Base-by-base conservation (phyloP, 2,113 vertebrate genomes). In the Podarcis cretensis region DNA sequence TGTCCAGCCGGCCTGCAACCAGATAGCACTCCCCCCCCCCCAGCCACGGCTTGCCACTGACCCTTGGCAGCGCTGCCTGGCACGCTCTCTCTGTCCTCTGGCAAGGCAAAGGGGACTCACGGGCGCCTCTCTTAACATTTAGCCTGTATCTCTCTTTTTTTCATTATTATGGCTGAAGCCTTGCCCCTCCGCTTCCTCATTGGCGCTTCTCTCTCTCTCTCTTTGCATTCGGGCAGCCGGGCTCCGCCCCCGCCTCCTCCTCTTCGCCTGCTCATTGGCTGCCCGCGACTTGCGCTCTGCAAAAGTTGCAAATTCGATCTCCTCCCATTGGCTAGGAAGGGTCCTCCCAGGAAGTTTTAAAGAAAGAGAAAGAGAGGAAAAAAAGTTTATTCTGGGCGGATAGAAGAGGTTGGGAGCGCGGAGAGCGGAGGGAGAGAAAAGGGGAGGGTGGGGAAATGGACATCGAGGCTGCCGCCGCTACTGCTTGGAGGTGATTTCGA, bases 291-390 rank as follows among this genome's bases (percentile, higher is more conserved):
- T 75, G 86, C 1, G 37, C n/a, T 4, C 30, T 3, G 40, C 37
- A 9, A 77, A 54, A 14, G 87, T 90, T 89, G 89, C 83, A 82
- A 54, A 0, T 89, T 91, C 76, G 18, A 35, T 16, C 0, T n/a
- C 75, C 63, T 81, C 94, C 90, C 91, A 97, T 97, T 97, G 96
- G 96, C 68, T 37, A 40, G 54, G 35, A 73, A 54, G 90, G 95
- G 87, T 94, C 96, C 96, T 97, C 96, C 97, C 97, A 97, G 97
- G 97, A 97, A 97, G 97, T 97, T 97, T 76, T 84, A 91, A 93
- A 94, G 94, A 91, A 93, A 65, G 32, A 66, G 66, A 14, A 25
- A 63, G 80, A 43, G 59, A 73, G 65, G 82, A 77, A 91, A 81
- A 59, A 92, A 91, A 90, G 90, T 88, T 35, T 68, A 18, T 7